phyloP scores from a whole-genome alignment of 2,113 vertebrate genomes.

The Camelus bactrianus region DNA sequence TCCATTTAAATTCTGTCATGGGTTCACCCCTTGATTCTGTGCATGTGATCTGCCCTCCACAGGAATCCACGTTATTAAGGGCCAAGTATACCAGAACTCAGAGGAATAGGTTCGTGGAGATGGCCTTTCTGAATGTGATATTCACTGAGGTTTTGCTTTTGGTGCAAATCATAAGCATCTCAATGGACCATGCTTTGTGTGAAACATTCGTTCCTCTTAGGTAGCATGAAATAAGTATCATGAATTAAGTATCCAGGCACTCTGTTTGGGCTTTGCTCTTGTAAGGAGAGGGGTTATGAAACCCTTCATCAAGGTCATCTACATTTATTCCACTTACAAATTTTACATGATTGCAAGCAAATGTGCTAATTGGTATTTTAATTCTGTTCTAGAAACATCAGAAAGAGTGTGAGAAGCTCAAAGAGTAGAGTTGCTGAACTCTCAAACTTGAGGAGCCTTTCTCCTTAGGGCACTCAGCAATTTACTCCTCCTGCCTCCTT shows the following conservation, averaged over 20 bases:
- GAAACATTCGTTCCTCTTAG: slow-evolving; percentile 2
- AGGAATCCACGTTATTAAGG: not conserved
- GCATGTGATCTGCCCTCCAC: not conserved
- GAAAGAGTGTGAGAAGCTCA: not conserved
- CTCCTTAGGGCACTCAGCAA: not conserved
- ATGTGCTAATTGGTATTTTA: not conserved
- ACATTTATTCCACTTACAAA: not conserved
- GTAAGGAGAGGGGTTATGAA: not conserved
- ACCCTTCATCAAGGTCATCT: not conserved
- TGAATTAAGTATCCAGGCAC: slow-evolving; percentile 20
- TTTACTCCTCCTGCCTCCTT: not conserved
- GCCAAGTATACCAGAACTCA: not conserved
- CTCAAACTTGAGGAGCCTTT: not conserved
- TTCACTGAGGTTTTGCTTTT: slow-evolving; percentile 43
- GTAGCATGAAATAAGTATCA: slow-evolving; percentile 40
- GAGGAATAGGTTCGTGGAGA: not conserved
- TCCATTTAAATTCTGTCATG: not conserved
- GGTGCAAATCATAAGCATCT: slow-evolving; percentile 24
- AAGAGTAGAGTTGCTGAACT: not conserved
- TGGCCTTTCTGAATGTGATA: not conserved
- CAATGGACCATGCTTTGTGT: not conserved
- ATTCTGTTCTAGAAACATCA: not conserved
- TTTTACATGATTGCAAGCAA: not conserved
- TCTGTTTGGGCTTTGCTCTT: slow-evolving; percentile 37
- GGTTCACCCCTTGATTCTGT: not conserved